Evolutionary conservation across 64 coral and sea anemone genomes (phyloP).

Genomic region (Stylophora pistillata): DNA sequence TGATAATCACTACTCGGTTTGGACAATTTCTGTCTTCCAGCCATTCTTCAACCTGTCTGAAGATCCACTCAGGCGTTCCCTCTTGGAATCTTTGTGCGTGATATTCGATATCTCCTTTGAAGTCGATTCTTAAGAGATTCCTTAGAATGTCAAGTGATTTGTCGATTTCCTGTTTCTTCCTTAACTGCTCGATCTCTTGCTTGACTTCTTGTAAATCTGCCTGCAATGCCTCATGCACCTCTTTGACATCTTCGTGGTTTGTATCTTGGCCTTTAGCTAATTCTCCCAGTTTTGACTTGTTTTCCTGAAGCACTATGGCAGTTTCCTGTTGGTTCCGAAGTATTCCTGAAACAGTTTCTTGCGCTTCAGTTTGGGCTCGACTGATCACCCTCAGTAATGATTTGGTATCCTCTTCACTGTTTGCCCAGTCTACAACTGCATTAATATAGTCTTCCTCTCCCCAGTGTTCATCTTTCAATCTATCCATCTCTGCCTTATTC

Average conservation of each 20-base stretch:
- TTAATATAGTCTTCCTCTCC: not conserved
- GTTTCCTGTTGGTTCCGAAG: not conserved
- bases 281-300: not conserved
- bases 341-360: not conserved
- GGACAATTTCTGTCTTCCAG: not conserved
- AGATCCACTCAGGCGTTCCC: not conserved
- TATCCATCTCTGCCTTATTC: not conserved
- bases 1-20: constrained; percentile 29
- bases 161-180: not conserved
- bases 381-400: too few relatives aligned
- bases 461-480: not conserved
- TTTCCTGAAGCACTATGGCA: not conserved
- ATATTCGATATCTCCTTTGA: constrained; percentile 12
- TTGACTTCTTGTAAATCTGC: too few relatives aligned
- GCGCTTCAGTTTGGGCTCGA: not conserved
- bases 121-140: not conserved
- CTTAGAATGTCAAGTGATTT: not conserved
- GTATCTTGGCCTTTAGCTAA: too few relatives aligned
- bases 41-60: not conserved
- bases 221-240: not conserved
- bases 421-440: not conserved
- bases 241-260: not conserved
- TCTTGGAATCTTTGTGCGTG: not conserved
- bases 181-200: not conserved
- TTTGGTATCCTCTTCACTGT: not conserved